Conservation (phyloP, 2,113 vertebrate genomes). For the Phaetusa simplex region DNA sequence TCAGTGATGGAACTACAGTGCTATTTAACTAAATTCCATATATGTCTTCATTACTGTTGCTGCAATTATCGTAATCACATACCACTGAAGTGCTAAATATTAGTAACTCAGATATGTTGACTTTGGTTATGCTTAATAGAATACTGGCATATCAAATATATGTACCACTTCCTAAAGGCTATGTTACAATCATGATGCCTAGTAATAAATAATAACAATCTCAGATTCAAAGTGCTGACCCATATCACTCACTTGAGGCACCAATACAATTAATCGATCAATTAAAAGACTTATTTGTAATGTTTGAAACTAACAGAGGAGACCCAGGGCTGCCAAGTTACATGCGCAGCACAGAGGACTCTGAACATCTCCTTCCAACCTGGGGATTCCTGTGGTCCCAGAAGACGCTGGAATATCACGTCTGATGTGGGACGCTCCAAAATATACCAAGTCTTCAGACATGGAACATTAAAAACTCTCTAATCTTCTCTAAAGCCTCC, state of each 20-base stretch:
- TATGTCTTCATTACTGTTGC: neutral
- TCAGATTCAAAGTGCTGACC: slow-evolving; percentile 55
- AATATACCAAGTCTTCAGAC: neutral
- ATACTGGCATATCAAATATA: slow-evolving; percentile 55
- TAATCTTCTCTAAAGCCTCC: neutral
- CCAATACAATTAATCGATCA: slow-evolving; percentile 27
- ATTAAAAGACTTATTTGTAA: neutral
- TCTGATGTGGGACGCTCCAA: neutral
- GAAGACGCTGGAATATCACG: neutral
- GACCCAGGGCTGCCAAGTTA: neutral
- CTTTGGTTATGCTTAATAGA: slow-evolving; percentile 68
- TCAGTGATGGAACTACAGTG: slow-evolving; percentile 55
- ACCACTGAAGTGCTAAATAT: slow-evolving; percentile 58
- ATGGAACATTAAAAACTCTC: neutral
- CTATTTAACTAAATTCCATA: slow-evolving; percentile 39
- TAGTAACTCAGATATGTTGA: slow-evolving; percentile 52
- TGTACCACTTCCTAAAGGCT: slow-evolving; percentile 56
- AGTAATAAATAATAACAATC: slow-evolving; percentile 42
- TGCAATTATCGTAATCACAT: slow-evolving; percentile 39
- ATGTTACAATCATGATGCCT: slow-evolving; percentile 68
- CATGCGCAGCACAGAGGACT: accelerated
- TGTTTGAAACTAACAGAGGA: neutral
- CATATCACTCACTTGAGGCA: slow-evolving; percentile 44
- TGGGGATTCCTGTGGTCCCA: neutral
- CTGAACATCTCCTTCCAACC: neutral